These are phyloP conservation scores for Saccostrea cuccullata DNA, from an alignment of 1,140 invertebrate genomes.

Conservation along the genomic window DNA sequence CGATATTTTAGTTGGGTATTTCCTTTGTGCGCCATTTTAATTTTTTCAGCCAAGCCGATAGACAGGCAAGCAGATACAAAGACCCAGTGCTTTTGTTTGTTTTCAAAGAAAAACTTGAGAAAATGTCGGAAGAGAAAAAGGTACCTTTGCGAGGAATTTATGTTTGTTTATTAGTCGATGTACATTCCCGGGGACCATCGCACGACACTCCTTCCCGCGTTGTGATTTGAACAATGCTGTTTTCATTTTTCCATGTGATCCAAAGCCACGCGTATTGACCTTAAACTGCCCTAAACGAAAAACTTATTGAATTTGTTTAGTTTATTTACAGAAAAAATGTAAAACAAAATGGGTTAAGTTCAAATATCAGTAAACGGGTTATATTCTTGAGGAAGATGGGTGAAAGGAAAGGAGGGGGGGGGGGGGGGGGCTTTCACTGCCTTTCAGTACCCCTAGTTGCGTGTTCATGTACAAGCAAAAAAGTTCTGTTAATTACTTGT, in stretches of 20 bases:
- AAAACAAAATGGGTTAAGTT: background rate
- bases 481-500: no score
- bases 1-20: background rate
- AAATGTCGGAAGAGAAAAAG: slow-evolving; percentile 30
- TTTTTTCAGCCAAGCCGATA: background rate
- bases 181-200: background rate
- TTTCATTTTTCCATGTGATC: slow-evolving; percentile 23
- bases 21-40: slow-evolving; percentile 37
- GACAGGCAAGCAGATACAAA: background rate
- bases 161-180: background rate
- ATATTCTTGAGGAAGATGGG: background rate
- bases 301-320: background rate
- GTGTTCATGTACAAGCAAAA: no score
- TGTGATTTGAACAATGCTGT: slow-evolving; percentile 33
- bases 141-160: background rate
- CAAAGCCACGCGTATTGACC: background rate
- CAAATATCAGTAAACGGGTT: background rate
- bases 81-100: background rate
- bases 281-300: background rate
- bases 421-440: background rate
- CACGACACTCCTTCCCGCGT: slow-evolving; percentile 2
- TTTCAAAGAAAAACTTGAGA: background rate
- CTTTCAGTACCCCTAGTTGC: no score
- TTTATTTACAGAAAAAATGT: background rate
- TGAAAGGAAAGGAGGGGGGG: background rate